phyloP scores from a whole-genome alignment of 2,888 invertebrate genomes.

The Heliconius erato region DNA sequence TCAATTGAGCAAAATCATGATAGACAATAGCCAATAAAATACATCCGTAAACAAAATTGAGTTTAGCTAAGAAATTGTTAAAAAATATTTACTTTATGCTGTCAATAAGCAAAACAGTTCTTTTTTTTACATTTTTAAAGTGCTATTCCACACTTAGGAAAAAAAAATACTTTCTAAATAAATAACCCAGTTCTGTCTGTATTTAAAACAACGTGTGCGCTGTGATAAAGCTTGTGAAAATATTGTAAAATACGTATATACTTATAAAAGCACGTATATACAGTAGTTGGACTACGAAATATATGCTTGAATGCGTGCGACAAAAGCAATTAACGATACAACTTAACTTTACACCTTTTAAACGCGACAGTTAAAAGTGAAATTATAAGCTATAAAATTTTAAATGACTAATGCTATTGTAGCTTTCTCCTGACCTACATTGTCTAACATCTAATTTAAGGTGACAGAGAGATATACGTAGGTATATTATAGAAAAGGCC shows the following conservation, averaged over 20 bases:
- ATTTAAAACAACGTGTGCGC: too few species aligned
- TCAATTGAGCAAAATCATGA: too few species aligned
- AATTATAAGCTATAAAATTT: slow-evolving; percentile 39
- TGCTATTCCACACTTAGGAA: too few species aligned
- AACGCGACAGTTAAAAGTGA: slow-evolving; percentile 43
- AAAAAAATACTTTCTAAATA: too few species aligned
- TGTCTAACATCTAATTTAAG: slow-evolving; percentile 5
- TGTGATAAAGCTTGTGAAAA: neutral
- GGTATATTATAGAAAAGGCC: neutral
- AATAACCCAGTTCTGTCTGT: too few species aligned
- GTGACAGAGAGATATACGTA: neutral
- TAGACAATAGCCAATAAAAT: too few species aligned
- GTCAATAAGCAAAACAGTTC: too few species aligned
- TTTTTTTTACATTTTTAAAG: too few species aligned
- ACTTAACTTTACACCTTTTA: slow-evolving; percentile 42
- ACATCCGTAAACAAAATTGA: too few species aligned
- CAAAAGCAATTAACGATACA: slow-evolving; percentile 44
- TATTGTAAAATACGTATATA: neutral
- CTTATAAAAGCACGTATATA: neutral
- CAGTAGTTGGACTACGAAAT: neutral
- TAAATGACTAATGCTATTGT: slow-evolving; percentile 33
- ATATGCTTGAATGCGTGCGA: slow-evolving; percentile 32
- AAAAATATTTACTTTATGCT: too few species aligned
- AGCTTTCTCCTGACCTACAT: slow-evolving; percentile 41
- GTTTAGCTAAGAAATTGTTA: too few species aligned